Evolutionary conservation across 2,113 vertebrate genomes (phyloP).

Genomic region (Alethe castanea): DNA sequence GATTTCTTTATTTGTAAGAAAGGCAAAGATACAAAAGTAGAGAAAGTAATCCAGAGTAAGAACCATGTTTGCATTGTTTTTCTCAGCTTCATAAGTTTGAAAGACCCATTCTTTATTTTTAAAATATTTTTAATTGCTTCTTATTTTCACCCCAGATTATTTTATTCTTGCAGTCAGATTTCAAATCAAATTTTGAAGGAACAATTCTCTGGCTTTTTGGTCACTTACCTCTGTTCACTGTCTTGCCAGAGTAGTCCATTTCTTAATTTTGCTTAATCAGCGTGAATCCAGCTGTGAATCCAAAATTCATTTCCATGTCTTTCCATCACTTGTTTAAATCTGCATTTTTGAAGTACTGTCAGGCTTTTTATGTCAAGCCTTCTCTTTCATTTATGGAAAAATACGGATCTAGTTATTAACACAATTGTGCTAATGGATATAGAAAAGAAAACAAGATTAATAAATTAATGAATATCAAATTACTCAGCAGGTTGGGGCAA

Average conservation of each 20-base stretch:
- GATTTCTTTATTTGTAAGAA: not conserved
- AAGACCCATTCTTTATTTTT: not conserved
- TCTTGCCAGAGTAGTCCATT: not conserved
- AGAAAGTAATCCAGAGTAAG: not conserved
- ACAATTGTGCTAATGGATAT: not conserved
- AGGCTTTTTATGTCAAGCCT: not conserved
- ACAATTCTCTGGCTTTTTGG: not conserved
- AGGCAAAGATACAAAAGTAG: not conserved
- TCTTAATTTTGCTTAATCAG: not conserved
- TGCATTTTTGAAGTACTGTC: not conserved
- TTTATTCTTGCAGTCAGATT: not conserved
- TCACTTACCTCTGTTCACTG: not conserved
- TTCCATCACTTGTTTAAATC: not conserved
- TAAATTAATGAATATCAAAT: not conserved
- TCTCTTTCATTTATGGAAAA: not conserved
- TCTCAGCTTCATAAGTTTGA: not conserved
- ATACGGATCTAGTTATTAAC: not conserved
- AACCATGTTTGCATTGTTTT: not conserved
- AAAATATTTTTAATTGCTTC: not conserved
- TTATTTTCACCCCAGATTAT: not conserved
- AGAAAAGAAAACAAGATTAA: not conserved
- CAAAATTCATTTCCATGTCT: not conserved
- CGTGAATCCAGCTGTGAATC: not conserved
- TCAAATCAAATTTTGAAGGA: not conserved
- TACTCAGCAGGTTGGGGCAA: not conserved